A percentile compares a stretch with the other conserved stretches of the same genome.
Evolutionary conservation across 2,888 invertebrate genomes (phyloP).

Genomic region (Clusia tigrina): DNA sequence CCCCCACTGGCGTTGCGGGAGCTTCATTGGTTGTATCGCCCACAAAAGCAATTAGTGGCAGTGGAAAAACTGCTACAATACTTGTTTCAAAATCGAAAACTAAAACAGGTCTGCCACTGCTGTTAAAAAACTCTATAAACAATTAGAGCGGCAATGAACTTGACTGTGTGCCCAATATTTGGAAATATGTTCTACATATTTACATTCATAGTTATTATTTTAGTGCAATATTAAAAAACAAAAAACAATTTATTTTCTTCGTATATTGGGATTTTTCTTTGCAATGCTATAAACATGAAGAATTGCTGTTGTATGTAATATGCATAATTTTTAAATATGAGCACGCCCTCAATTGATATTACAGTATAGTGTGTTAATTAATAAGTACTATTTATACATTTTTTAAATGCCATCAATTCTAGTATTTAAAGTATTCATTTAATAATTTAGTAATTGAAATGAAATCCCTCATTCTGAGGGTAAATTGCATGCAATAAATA

Average conservation of each 20-base stretch:
- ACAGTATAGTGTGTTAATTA: not conserved
- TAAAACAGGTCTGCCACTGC: conserved; percentile 64
- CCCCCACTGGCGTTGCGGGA: conserved; percentile 20
- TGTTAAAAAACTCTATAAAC: conserved; percentile 64
- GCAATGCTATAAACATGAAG: not conserved
- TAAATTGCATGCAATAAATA: not conserved
- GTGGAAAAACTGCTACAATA: conserved; percentile 64
- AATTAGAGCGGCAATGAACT: conserved; percentile 44
- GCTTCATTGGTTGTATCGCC: conserved; percentile 29
- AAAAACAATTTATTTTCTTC: not conserved
- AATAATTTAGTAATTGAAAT: too few relatives aligned
- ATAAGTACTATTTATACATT: not conserved
- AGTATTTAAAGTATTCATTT: too few relatives aligned
- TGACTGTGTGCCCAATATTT: conserved; percentile 25
- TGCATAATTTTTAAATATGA: conserved; percentile 7
- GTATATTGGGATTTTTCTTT: not conserved
- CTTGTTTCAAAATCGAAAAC: conserved; percentile 65
- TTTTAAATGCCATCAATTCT: too few relatives aligned
- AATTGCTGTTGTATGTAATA: not conserved
- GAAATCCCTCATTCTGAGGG: too few relatives aligned
- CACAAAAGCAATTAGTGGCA: conserved; percentile 32
- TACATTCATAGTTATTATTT: not conserved
- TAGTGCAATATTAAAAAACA: conserved; percentile 11
- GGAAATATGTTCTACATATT: conserved; percentile 20
- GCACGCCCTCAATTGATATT: not conserved